Evolutionary conservation across 1,140 invertebrate genomes (phyloP).

Genomic region (Agraylea sexmaculata): DNA sequence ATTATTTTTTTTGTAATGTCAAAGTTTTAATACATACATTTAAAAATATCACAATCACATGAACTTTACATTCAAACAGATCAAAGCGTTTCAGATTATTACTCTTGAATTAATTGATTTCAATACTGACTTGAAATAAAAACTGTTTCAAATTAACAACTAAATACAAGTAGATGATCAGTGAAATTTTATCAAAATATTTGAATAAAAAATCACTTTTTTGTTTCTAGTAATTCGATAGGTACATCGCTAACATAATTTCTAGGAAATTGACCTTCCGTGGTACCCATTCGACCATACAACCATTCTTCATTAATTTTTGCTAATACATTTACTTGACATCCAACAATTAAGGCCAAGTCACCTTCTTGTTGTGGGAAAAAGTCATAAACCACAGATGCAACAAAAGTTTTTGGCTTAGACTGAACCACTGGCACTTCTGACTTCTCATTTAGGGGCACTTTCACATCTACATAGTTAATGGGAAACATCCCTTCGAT

Average conservation of each 20-base stretch:
- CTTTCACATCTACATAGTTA: conserved; percentile 64
- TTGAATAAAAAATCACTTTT: too few relatives aligned
- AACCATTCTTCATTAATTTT: conserved; percentile 72
- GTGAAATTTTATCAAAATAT: too few relatives aligned
- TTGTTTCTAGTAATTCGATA: conserved; percentile 8
- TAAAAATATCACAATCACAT: too few relatives aligned
- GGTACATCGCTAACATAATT: conserved; percentile 62
- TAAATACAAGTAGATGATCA: too few relatives aligned
- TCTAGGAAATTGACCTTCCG: conserved; percentile 66
- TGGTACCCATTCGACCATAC: conserved; percentile 55
- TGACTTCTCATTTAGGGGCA: conserved; percentile 47
- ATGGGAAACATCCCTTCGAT: conserved; percentile 68
- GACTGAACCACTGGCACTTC: conserved; percentile 16
- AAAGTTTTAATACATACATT: too few relatives aligned
- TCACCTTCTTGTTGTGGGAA: conserved; percentile 33
- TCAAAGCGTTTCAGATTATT: too few relatives aligned
- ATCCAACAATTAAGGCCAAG: conserved; percentile 41
- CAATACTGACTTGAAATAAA: too few relatives aligned
- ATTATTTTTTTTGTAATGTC: too few relatives aligned
- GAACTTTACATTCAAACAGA: too few relatives aligned
- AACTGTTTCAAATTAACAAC: too few relatives aligned
- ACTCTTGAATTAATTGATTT: too few relatives aligned
- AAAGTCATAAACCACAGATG: conserved; percentile 41
- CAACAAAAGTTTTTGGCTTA: conserved; percentile 21
- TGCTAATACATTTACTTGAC: conserved; percentile 56